A percentile compares a stretch with the other conserved stretches of the same genome.
Evolutionary conservation across 1,140 invertebrate genomes (phyloP).

Genomic region (Hypothenemus hampei): DNA sequence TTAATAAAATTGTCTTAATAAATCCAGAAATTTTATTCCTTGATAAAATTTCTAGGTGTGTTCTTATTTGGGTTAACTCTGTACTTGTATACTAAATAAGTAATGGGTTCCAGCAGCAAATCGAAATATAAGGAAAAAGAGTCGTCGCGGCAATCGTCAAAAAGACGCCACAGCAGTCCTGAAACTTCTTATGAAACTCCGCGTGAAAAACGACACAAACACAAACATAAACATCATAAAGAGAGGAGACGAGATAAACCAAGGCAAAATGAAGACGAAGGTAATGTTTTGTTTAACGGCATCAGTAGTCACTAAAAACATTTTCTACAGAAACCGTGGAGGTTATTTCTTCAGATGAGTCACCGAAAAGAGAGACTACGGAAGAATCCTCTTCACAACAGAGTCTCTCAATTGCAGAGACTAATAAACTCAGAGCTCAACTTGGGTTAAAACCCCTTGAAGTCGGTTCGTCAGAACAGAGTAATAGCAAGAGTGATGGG

Average conservation of each 20-base stretch:
- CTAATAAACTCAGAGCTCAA: conserved; percentile 87
- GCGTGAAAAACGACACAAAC: conserved; percentile 54
- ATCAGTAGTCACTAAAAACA: no score
- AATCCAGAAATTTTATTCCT: no score
- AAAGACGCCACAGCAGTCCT: conserved; percentile 50
- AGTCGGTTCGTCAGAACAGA: conserved; percentile 49
- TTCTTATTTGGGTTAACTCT: no score
- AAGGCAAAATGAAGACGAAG: conserved; percentile 52
- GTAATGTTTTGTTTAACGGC: conserved; percentile 48
- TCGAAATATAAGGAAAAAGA: conserved; percentile 45
- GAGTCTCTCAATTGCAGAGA: conserved; percentile 82
- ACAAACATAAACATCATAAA: conserved; percentile 56
- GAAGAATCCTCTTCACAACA: conserved; percentile 5
- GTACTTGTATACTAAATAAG: no score
- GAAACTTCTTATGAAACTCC: conserved; percentile 49
- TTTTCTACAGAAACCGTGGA: conserved; percentile 43
- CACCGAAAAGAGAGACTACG: neutral
- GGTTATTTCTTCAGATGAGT: conserved; percentile 30
- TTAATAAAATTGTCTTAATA: no score
- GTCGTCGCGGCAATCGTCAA: conserved; percentile 42
- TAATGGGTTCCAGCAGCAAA: conserved; percentile 55
- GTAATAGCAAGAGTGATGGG: conserved; percentile 45
- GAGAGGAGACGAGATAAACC: conserved; percentile 52
- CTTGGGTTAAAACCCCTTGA: conserved; percentile 91
- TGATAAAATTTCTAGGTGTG: no score